Percentiles rank a stretch among this genome's conserved stretches.
These are phyloP conservation scores for Chelonoidis abingdonii DNA, from an alignment of 2,113 vertebrate genomes.

Conservation along the genomic window DNA sequence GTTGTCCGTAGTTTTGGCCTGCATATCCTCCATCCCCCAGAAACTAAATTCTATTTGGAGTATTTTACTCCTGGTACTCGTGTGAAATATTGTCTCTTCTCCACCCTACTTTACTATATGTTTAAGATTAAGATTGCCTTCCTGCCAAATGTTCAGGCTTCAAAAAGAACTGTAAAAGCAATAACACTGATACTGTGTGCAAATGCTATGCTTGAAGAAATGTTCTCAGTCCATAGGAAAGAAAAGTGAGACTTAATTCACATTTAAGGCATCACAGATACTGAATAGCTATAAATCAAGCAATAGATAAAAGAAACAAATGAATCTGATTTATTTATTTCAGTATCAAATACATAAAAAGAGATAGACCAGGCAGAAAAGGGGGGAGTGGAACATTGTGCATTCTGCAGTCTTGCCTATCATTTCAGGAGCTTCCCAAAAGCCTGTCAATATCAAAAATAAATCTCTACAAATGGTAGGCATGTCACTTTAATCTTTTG, in stretches of 20 bases:
- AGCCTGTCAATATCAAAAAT: not conserved
- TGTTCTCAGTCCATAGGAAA: not conserved
- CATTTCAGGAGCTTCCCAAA: not conserved
- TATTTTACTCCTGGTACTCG: not conserved
- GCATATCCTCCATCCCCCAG: not conserved
- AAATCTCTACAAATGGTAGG: not conserved
- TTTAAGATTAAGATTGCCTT: slow-evolving; percentile 10
- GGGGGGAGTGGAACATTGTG: not conserved
- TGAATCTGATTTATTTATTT: slow-evolving; percentile 33
- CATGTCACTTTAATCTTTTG: not conserved
- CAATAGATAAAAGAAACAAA: slow-evolving; percentile 37
- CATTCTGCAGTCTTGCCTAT: not conserved
- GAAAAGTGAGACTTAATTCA: slow-evolving; percentile 38
- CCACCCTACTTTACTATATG: not conserved
- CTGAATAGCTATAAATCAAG: slow-evolving; percentile 31
- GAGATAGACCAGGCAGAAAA: not conserved
- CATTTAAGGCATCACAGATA: slow-evolving; percentile 3
- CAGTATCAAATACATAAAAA: slow-evolving; percentile 26
- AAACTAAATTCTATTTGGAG: slow-evolving; percentile 10
- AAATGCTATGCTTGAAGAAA: slow-evolving; percentile 37
- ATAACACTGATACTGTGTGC: not conserved
- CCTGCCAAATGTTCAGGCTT: not conserved
- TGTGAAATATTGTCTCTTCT: not conserved
- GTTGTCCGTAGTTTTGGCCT: not conserved
- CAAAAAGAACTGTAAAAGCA: not conserved